Base-by-base conservation (phyloP, 2,113 vertebrate genomes). In the Mirounga angustirostris region DNA sequence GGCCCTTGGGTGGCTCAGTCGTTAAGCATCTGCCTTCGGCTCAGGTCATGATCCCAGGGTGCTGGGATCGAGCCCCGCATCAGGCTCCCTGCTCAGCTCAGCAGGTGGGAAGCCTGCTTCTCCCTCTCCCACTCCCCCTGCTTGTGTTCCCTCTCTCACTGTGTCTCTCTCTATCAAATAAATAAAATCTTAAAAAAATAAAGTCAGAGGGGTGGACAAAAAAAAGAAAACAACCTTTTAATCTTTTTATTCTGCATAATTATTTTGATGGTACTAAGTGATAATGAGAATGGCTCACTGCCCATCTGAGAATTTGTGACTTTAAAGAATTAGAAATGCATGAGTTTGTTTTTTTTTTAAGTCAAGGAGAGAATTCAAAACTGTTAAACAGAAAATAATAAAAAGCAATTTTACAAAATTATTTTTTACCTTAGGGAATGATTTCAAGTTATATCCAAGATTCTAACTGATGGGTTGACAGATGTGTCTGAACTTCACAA, bases 351-450 rank as follows among this genome's bases (percentile, higher is more conserved):
- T 2, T 7, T 18, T 69, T 9, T 24, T 58, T 58, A 96, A 89
- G 65, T 82, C 73, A 89, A 79, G 67, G 65, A 33, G 21, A 92
- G 22, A 69, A 36, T 59, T 84, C 43, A 80, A 50, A 94, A 74
- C 69, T 69, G 22, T 76, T 73, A 94, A 91, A 54, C 54, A 86
- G 78, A 94, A 92, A 96, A 95, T 89, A 80, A 88, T 71, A 54
- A 79, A 61, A 94, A 94, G 33, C 16, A 80, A 73, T 83, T 92
- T 90, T n/a, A 82, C 43, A 52, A 89, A 95, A 69, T 76, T 59
- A 67, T 80, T 90, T 96, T 97, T 92, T 82, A 89, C 94, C 85
- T 80, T 50, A 92, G 90, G 88, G 86, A 87, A 87, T 94, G 28
- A 80, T 73, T 96, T 94, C n/a, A 83, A 83, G 80, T 89, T 80